Evolutionary conservation across 2,888 invertebrate species (phyloP), one percentile per base, ranked within the genome.

Genomic region (Campoletis raptor): DNA sequence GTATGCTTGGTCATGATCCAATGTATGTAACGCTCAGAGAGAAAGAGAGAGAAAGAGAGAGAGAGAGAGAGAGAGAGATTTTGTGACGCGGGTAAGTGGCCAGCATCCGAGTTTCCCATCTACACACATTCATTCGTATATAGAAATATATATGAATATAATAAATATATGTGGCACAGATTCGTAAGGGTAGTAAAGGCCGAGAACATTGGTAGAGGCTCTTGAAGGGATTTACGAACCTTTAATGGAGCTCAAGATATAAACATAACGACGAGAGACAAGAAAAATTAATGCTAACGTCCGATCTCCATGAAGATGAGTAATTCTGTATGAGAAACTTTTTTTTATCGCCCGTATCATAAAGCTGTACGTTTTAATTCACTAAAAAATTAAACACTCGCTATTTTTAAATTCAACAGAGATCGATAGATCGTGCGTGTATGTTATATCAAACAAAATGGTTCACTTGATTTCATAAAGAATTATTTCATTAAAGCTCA

Each of bases 1-100:
- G 93, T 93, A 94, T 94, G 94, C 94, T 91, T 91, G 93, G 94
- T 94, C 94, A 94, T 94, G 94, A 94, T 94, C 94, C 92, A 90
- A 42, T 45, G 69, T 54, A 69, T 81, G 81, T 86, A 83, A 72
- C 83, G 77, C 80, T 36, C 76, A 57, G 30, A 30, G 30, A 30
- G 30, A 30, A 3, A 30, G 30, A 30, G 30, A 30, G 30, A 30
- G 30, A 30, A 3, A 30, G 3, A 30, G 30, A 30, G 30, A 30
- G 30, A 30, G 30, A 30, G 30, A 30, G 30, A 30, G 30, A 30
- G 30, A 48, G 48, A 78, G 72, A 72, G 64, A 64, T 72, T 70
- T 77, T 69, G 86, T 72, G 86, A 86, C 76, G 81, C 61, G 76
- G 83, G 83, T 74, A 86, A 86, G 85, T 85, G 78, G 80, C 85